Percentiles rank a stretch among this genome's conserved stretches.
Evolutionary conservation across 1,140 invertebrate genomes (phyloP).

Genomic region (Nilaparvata lugens): DNA sequence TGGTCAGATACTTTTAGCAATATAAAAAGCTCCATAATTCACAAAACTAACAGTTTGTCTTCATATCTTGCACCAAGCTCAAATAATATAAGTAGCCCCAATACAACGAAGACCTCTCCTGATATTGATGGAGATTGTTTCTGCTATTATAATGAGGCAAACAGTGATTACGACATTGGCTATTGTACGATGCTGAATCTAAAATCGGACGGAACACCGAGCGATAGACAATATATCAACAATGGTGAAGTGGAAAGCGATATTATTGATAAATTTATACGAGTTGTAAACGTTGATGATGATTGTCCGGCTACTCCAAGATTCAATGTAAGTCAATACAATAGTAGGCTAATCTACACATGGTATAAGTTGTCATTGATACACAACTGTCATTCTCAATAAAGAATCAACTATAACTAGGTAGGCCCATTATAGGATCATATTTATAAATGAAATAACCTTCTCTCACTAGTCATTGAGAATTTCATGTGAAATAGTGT

Average conservation of each 20-base stretch:
- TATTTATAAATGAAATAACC: too few relatives aligned
- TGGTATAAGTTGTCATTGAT: too few relatives aligned
- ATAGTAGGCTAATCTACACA: too few relatives aligned
- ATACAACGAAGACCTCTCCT: slow-evolving; percentile 30
- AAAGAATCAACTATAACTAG: too few relatives aligned
- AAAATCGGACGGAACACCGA: slow-evolving; percentile 37
- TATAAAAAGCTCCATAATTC: slow-evolving; percentile 31
- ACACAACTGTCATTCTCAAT: too few relatives aligned
- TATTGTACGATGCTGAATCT: slow-evolving; percentile 36
- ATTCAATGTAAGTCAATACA: slow-evolving; percentile 21
- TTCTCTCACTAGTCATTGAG: too few relatives aligned
- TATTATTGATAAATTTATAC: slow-evolving; percentile 56
- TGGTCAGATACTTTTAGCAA: slow-evolving; percentile 30
- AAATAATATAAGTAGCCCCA: slow-evolving; percentile 25
- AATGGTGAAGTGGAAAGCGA: slow-evolving; percentile 39
- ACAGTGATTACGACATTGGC: slow-evolving; percentile 26
- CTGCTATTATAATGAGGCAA: slow-evolving; percentile 1
- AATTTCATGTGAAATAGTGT: too few relatives aligned
- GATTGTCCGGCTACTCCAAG: slow-evolving; percentile 14
- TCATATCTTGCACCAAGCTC: slow-evolving; percentile 30
- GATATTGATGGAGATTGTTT: slow-evolving; percentile 31
- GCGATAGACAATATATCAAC: slow-evolving; percentile 24
- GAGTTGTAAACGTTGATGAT: slow-evolving; percentile 43
- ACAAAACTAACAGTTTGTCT: slow-evolving; percentile 31
- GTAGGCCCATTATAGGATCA: too few relatives aligned